Evolutionary conservation across 2,113 vertebrate species (phyloP).

Genomic region (Ondatra zibethicus): DNA sequence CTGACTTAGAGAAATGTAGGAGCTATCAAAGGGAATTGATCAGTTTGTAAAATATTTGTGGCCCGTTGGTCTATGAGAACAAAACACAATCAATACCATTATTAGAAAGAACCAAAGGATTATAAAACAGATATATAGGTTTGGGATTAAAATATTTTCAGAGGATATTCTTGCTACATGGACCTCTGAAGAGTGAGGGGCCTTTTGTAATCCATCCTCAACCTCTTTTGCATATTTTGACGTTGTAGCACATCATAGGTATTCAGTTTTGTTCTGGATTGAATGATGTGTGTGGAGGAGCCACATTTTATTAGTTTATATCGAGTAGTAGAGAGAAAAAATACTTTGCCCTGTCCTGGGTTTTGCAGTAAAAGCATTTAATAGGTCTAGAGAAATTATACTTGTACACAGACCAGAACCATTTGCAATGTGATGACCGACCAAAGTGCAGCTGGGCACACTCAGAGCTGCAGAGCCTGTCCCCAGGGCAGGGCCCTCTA

Average conservation of each 20-base stretch:
- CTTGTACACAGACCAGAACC: constrained; percentile 37
- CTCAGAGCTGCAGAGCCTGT: not conserved
- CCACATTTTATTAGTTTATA: constrained; percentile 63
- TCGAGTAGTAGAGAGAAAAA: constrained; percentile 54
- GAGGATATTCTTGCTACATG: constrained; percentile 22
- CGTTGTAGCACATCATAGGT: not conserved
- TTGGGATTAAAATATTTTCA: constrained; percentile 71
- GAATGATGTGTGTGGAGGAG: constrained; percentile 30
- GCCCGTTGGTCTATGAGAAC: constrained; percentile 58
- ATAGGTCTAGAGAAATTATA: constrained; percentile 60
- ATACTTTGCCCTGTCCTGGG: constrained; percentile 2
- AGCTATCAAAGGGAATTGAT: constrained; percentile 80
- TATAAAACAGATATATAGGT: constrained; percentile 75
- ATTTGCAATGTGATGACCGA: constrained; percentile 38
- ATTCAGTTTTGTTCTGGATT: constrained; percentile 45
- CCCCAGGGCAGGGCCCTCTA: not conserved
- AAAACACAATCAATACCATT: constrained; percentile 73
- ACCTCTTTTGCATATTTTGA: constrained; percentile 49
- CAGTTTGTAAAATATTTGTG: constrained; percentile 81
- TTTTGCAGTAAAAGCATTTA: constrained; percentile 74
- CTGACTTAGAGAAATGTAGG: constrained; percentile 77
- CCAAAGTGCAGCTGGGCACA: not conserved
- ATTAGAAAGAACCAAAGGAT: constrained; percentile 71
- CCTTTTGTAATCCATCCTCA: constrained; percentile 48
- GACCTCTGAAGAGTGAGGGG: not conserved